These are phyloP conservation scores for Selenia dentaria DNA, from an alignment of 2,888 invertebrate genomes.

Conservation along the genomic window DNA sequence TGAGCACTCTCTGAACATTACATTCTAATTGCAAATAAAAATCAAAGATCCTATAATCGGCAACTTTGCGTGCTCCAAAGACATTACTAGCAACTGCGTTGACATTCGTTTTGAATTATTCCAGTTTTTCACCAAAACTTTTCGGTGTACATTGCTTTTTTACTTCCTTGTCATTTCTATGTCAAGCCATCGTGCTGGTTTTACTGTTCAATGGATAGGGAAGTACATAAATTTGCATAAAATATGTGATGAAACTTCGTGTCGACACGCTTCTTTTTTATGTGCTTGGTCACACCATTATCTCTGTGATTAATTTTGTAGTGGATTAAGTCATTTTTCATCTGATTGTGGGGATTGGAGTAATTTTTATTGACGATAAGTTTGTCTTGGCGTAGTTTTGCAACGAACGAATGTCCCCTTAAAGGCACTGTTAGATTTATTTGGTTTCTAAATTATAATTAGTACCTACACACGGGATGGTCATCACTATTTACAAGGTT, in stretches of 20 bases:
- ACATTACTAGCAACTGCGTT: conserved; percentile 25
- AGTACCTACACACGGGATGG: too few species aligned
- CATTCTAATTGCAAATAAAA: conserved; percentile 5
- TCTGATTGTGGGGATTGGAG: conserved; percentile 18
- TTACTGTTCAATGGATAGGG: conserved; percentile 20
- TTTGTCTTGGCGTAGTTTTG: conserved; percentile 9
- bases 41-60: neutral
- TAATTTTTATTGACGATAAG: conserved; percentile 17
- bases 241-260: conserved; percentile 25
- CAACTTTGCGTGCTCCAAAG: conserved; percentile 18
- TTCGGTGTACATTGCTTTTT: conserved; percentile 16
- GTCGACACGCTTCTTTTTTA: conserved; percentile 27
- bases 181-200: neutral
- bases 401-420: too few species aligned
- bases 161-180: neutral
- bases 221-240: conserved; percentile 32
- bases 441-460: too few species aligned
- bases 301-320: conserved; percentile 30
- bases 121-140: conserved; percentile 10
- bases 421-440: too few species aligned
- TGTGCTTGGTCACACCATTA: conserved; percentile 26
- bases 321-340: conserved; percentile 28
- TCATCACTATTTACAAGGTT: too few species aligned
- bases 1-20: too few species aligned
- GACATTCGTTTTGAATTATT: conserved; percentile 29